Evolutionary conservation across 2,888 invertebrate genomes (phyloP).

Genomic region (Neoaliturus tenellus): DNA sequence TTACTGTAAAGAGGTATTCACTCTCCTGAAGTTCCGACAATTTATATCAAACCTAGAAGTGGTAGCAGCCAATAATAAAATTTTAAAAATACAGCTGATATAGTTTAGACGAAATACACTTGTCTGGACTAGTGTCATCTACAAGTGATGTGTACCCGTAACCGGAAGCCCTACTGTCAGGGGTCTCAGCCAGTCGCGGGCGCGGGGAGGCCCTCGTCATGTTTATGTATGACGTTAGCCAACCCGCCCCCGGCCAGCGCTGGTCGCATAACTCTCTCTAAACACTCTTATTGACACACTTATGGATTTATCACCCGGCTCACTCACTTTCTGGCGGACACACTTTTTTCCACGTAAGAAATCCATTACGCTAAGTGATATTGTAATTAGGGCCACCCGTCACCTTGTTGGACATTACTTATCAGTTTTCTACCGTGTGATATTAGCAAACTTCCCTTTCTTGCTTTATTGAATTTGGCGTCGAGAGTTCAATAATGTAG

Average conservation of each 20-base stretch:
- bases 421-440: background rate
- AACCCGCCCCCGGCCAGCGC: conserved; percentile 24
- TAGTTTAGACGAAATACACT: too few species aligned
- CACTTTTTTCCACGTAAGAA: background rate
- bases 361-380: conserved; percentile 25
- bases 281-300: conserved; percentile 40
- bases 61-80: too few species aligned
- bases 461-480: too few species aligned
- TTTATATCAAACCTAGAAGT: too few species aligned
- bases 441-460: background rate
- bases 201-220: background rate
- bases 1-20: too few species aligned
- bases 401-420: too few species aligned
- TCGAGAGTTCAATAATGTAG: too few species aligned
- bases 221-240: conserved; percentile 22
- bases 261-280: conserved; percentile 28
- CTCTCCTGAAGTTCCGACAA: too few species aligned
- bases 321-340: background rate
- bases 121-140: too few species aligned
- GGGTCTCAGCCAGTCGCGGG: background rate
- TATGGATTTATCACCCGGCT: background rate
- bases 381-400: conserved; percentile 28
- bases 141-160: too few species aligned
- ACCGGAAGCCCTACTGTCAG: background rate
- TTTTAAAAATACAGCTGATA: too few species aligned